Evolutionary conservation across 2,113 vertebrate genomes (phyloP).

Genomic region (Turdus rufiventris): DNA sequence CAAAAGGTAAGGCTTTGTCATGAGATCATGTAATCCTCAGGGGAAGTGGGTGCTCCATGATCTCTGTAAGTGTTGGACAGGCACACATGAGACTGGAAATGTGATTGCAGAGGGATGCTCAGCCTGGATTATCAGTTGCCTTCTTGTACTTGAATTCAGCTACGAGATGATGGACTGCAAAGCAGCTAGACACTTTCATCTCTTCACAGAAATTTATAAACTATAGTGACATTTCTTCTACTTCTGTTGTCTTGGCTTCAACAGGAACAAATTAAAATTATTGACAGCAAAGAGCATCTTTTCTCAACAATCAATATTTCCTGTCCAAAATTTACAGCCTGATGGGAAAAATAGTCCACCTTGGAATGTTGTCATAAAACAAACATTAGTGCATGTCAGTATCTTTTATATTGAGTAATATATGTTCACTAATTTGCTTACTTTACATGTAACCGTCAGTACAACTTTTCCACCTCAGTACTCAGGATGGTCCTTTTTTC

Average conservation of each 20-base stretch:
- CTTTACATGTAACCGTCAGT: not conserved
- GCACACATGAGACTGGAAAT: not conserved
- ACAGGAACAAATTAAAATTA: not conserved
- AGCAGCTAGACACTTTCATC: not conserved
- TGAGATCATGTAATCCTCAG: not conserved
- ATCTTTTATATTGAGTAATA: not conserved
- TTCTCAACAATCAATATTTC: not conserved
- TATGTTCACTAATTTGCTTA: not conserved
- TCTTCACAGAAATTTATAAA: not conserved
- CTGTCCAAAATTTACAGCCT: not conserved
- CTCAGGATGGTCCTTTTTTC: not conserved
- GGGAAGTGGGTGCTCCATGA: not conserved
- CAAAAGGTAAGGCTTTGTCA: not conserved
- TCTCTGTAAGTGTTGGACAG: not conserved
- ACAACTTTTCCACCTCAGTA: not conserved
- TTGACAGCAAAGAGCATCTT: not conserved
- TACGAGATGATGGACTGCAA: not conserved
- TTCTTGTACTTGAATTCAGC: not conserved
- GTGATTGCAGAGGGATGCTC: not conserved
- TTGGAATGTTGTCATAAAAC: not conserved
- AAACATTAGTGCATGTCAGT: not conserved
- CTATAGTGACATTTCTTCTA: not conserved
- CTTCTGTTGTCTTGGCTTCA: not conserved
- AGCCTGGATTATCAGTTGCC: not conserved
- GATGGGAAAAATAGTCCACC: not conserved